These are phyloP conservation scores for Lochmaea crataegi DNA, from an alignment of 2,888 invertebrate genomes.

Conservation along the genomic window DNA sequence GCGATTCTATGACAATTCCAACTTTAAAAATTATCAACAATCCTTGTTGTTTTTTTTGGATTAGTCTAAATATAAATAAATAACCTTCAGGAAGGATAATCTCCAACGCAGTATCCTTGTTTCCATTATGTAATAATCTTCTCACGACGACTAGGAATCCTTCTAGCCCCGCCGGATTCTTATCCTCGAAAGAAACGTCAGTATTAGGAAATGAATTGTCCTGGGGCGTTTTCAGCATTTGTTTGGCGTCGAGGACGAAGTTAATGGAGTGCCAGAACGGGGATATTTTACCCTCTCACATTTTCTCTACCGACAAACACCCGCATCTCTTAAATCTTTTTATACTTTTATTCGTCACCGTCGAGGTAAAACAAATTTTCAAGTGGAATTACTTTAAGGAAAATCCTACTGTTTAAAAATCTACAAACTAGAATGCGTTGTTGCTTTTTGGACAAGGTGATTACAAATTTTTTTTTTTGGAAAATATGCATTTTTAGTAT, in stretches of 20 bases:
- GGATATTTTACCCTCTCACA: constrained; percentile 23
- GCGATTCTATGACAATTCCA: not conserved
- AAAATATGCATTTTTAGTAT: too few species aligned
- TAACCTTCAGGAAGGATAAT: constrained; percentile 19
- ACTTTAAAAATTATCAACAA: not conserved
- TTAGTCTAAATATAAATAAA: not conserved
- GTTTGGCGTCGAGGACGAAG: constrained; percentile 32
- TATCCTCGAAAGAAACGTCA: constrained; percentile 19
- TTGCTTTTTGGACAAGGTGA: too few species aligned
- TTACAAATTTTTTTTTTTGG: too few species aligned
- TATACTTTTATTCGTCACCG: not conserved
- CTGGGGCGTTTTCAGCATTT: constrained; percentile 32
- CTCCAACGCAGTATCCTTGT: constrained; percentile 15
- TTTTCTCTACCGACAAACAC: constrained; percentile 10
- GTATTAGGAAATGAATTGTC: constrained; percentile 31
- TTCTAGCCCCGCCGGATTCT: constrained; percentile 7
- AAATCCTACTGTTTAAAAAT: not conserved
- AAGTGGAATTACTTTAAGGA: not conserved
- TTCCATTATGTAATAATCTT: constrained; percentile 26
- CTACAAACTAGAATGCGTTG: not conserved
- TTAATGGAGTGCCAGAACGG: constrained; percentile 35
- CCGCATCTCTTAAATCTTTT: constrained; percentile 15
- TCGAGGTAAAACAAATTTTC: not conserved
- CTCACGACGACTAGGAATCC: constrained; percentile 2
- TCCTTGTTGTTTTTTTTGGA: not conserved